Evolutionary conservation across 2,888 invertebrate genomes (phyloP).

Genomic region (Torymus texanus): DNA sequence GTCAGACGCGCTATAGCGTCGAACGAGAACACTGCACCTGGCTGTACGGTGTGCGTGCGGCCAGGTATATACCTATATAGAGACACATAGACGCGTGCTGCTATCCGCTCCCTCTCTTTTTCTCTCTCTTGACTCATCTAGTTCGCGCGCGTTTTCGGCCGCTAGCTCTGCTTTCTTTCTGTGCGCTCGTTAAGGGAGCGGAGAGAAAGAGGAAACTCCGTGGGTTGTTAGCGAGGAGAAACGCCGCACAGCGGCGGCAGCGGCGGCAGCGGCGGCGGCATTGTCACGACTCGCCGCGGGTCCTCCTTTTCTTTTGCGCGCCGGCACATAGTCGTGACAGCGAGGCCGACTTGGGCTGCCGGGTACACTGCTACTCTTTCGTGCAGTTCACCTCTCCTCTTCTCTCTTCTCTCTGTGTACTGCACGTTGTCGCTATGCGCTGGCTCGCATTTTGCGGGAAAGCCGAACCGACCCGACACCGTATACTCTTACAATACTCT

Average conservation of each 20-base stretch:
- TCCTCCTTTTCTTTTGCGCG: slow-evolving; percentile 23
- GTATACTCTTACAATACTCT: background rate
- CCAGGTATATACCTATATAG: no score
- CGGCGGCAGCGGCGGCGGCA: no score
- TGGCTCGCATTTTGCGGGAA: background rate
- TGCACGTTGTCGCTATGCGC: no score
- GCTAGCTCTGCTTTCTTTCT: background rate
- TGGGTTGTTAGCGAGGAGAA: slow-evolving; percentile 10
- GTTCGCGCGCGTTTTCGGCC: background rate
- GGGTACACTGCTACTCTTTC: no score
- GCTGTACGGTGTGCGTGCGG: no score
- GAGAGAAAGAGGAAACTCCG: slow-evolving; percentile 28
- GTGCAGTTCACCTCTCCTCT: no score
- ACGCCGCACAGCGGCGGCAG: background rate
- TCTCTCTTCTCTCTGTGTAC: no score
- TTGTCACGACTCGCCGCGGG: slow-evolving; percentile 37
- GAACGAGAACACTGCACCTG: no score
- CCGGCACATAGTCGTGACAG: no score
- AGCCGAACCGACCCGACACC: background rate
- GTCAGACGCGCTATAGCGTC: background rate
- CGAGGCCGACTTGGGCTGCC: no score
- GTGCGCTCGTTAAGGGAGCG: slow-evolving; percentile 20
- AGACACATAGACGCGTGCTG: background rate
- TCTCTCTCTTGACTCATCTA: background rate
- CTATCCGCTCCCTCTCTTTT: slow-evolving; percentile 14